Evolutionary conservation across 2,888 invertebrate genomes (phyloP).

Genomic region (Platycheirus albimanus): DNA sequence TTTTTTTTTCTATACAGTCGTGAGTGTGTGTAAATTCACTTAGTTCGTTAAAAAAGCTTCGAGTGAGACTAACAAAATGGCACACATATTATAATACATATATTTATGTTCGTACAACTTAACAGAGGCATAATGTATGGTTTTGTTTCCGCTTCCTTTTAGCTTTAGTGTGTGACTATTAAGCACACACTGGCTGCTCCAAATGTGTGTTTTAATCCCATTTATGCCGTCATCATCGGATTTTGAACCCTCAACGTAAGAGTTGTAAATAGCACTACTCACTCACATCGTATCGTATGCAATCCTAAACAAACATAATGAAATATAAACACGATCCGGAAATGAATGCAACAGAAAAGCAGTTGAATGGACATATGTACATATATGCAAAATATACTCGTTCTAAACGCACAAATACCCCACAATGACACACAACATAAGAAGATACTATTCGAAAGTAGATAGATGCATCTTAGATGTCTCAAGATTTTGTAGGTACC

Average conservation of each 20-base stretch:
- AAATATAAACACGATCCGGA: constrained; percentile 29
- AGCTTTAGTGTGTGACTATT: constrained; percentile 33
- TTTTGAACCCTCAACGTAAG: constrained; percentile 32
- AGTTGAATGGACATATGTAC: constrained; percentile 30
- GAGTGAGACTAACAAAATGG: background rate
- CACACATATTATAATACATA: too few relatives aligned
- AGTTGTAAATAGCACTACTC: constrained; percentile 40
- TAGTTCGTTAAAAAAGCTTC: constrained; percentile 11
- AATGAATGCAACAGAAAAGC: constrained; percentile 22
- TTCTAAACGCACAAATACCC: constrained; percentile 8
- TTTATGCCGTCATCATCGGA: constrained; percentile 28
- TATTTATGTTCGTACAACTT: constrained; percentile 3
- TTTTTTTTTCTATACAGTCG: background rate
- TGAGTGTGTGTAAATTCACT: constrained; percentile 4
- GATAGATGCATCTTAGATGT: constrained; percentile 3
- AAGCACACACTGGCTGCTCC: constrained; percentile 31
- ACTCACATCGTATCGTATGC: constrained; percentile 25
- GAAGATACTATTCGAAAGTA: background rate
- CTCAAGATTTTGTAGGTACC: constrained; percentile 2
- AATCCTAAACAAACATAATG: constrained; percentile 33
- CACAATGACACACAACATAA: background rate
- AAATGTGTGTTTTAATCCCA: constrained; percentile 35
- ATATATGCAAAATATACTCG: background rate
- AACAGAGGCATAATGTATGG: constrained; percentile 7
- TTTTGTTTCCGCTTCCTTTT: constrained; percentile 30